Evolutionary conservation across 2,797 vertebrate genomes (phyloP), one percentile per base, ranked within the genome.

Genomic region (Poecile montanus): DNA sequence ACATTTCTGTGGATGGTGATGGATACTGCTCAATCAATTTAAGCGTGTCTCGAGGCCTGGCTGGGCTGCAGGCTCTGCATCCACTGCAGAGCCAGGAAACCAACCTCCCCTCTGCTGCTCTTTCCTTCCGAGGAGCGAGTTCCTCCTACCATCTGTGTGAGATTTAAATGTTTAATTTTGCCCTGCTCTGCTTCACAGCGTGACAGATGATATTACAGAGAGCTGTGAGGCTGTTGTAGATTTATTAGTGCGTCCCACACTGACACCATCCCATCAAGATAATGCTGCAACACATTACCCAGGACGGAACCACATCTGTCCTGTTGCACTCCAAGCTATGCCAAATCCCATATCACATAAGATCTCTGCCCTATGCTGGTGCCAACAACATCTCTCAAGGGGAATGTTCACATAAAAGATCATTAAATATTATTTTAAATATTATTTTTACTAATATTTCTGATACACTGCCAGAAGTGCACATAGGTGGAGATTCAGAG

Each of bases 101-200:
- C 66, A 66, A 34, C 40, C 50, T 82, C 42, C 67, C 84, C 77
- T 76, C 65, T 34, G 51, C 44, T 19, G 62, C n/a, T 36, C 65
- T 85, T 87, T 62, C 79, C 88, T 79, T 76, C 88, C 18, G 2
- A 82, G 71, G 88, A 85, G 73, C 7, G 4, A 50, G 27, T 50
- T 67, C 91, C 76, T 67, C 16, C 66, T n/a, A n/a, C 93, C 91
- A 47, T 58, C 80, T 91, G 63, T 36, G 15, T 42, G 68, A 88
- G 66, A 78, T 84, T 79, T 89, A 85, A 79, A 62, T 61, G 67
- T 86, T 94, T 91, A 38, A 86, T 75, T 76, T 54, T 44, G 66
- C 61, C 36, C 53, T 63, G 23, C 88, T 75, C 91, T 57, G 93
- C 83, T n/a, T 45, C 73, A 2, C 66, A 38, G 86, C 56, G 26